Evolutionary conservation across 2,888 invertebrate species (phyloP).

Genomic region (Mechanitis mazaeus): DNA sequence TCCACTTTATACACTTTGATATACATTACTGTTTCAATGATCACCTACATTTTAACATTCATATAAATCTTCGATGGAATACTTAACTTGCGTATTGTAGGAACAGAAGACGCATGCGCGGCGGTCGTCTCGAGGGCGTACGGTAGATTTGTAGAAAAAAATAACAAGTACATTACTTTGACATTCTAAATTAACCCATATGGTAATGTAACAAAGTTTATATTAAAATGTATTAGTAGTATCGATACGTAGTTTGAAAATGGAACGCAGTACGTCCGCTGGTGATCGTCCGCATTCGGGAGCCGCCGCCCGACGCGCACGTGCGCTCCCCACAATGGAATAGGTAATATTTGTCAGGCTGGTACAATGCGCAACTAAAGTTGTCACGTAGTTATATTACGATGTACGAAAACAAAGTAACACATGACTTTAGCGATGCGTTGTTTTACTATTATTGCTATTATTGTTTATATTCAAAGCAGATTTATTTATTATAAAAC

Average conservation of each 20-base stretch:
- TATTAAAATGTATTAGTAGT: slow-evolving; percentile 11
- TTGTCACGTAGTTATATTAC: slow-evolving; percentile 16
- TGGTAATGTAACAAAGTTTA: rapidly evolving
- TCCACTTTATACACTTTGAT: slow-evolving; percentile 28
- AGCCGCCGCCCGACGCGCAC: slow-evolving; percentile 58
- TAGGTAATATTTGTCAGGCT: slow-evolving; percentile 41
- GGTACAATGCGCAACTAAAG: slow-evolving; percentile 26
- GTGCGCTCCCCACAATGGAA: slow-evolving; percentile 54
- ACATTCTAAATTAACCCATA: slow-evolving; percentile 27
- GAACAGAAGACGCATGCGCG: slow-evolving; percentile 61
- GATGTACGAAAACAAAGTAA: slow-evolving; percentile 6
- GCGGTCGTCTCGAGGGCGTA: slow-evolving; percentile 64
- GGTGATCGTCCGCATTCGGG: slow-evolving; percentile 63
- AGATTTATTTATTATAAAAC: no score
- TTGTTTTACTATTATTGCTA: neutral
- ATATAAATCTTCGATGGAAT: slow-evolving; percentile 42
- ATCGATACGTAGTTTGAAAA: slow-evolving; percentile 13
- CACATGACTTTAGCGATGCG: neutral
- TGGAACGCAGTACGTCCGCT: slow-evolving; percentile 35
- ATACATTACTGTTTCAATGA: slow-evolving; percentile 39
- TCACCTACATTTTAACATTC: slow-evolving; percentile 12
- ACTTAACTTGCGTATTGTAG: slow-evolving; percentile 33
- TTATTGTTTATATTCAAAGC: no score
- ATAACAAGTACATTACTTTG: slow-evolving; percentile 23
- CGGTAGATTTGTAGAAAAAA: slow-evolving; percentile 31